Evolutionary conservation across 2,113 vertebrate species (phyloP).

Genomic region (Cryptotis parvus): DNA sequence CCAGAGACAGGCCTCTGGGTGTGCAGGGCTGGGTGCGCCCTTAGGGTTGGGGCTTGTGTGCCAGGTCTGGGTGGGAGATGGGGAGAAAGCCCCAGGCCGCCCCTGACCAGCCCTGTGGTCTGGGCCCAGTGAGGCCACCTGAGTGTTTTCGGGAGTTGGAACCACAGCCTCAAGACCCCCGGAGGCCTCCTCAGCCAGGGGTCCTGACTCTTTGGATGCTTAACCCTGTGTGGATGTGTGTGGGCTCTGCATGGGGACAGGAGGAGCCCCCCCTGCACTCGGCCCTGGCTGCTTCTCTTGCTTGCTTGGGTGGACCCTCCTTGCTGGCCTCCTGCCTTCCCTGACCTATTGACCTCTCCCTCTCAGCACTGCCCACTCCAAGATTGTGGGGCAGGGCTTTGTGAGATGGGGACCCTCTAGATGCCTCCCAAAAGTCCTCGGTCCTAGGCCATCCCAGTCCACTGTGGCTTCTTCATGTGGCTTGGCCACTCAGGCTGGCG

Average conservation of each 20-base stretch:
- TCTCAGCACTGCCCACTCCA: too few relatives aligned
- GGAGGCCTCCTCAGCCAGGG: neutral
- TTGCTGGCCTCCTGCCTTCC: neutral
- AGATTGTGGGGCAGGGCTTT: too few relatives aligned
- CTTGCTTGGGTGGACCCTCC: neutral
- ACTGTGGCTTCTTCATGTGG: neutral
- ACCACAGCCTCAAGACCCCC: too few relatives aligned
- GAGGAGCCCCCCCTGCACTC: neutral
- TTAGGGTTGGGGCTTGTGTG: neutral
- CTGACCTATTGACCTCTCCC: too few relatives aligned
- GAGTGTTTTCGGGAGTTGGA: too few relatives aligned
- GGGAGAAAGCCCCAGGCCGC: neutral
- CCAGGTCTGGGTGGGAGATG: neutral
- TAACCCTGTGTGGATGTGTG: neutral
- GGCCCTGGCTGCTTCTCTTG: neutral
- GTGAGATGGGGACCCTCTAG: too few relatives aligned
- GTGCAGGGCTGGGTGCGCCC: neutral
- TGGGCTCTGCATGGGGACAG: neutral
- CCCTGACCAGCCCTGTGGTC: too few relatives aligned
- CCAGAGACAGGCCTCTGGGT: neutral
- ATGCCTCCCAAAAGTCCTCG: neutral
- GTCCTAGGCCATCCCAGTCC: neutral
- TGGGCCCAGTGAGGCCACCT: too few relatives aligned
- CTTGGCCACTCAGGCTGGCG: too few relatives aligned
- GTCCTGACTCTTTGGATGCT: neutral